These are phyloP conservation scores for Tetanocera ferruginea DNA, from an alignment of 2,888 invertebrate species.

Conservation along the genomic window DNA sequence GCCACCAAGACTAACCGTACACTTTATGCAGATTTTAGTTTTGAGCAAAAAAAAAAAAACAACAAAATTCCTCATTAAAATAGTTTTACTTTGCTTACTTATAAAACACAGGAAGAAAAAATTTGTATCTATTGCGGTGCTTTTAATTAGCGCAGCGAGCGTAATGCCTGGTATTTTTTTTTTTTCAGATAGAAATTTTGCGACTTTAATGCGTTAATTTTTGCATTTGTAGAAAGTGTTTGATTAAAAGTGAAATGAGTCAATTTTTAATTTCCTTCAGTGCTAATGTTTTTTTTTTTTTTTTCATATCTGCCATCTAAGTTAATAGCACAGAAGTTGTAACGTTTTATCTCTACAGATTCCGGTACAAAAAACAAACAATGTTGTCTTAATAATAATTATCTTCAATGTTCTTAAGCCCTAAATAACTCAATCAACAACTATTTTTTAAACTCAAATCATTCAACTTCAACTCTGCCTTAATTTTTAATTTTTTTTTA, in stretches of 20 bases:
- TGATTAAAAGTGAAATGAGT: neutral
- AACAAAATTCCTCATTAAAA: conserved; percentile 35
- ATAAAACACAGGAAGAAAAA: neutral
- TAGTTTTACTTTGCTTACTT: neutral
- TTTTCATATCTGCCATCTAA: no score
- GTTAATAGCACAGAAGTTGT: no score
- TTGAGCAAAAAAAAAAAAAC: conserved; percentile 8
- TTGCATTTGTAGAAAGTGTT: neutral
- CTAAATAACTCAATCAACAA: neutral
- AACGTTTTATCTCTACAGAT: neutral
- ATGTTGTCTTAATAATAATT: no score
- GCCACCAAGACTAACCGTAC: no score
- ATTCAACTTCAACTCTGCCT: neutral
- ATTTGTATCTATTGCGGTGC: neutral
- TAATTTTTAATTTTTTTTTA: neutral
- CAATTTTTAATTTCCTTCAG: neutral
- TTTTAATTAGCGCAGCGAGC: neutral
- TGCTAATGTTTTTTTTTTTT: neutral
- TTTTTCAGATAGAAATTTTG: neutral
- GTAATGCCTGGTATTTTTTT: neutral
- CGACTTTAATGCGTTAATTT: neutral
- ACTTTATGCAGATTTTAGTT: conserved; percentile 14
- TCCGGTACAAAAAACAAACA: no score
- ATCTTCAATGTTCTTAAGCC: neutral
- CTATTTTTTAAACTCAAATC: neutral